Conservation (phyloP, 2,888 invertebrate species). For the Tuta absoluta region DNA sequence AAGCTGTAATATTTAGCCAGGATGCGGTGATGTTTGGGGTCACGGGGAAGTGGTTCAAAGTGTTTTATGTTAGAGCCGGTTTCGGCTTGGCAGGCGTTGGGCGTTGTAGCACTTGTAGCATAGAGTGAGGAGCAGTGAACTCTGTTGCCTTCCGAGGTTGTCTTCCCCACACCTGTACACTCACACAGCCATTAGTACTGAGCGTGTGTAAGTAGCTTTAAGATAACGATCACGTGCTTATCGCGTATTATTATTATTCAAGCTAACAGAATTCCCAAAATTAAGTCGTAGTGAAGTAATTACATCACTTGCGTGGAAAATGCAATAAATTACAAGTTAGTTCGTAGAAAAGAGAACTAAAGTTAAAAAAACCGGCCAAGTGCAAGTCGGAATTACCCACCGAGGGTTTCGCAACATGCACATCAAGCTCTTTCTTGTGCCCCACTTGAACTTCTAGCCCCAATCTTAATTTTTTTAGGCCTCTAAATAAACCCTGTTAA, state of each 20-base stretch:
- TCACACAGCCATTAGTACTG: conserved; percentile 71
- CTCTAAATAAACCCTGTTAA: too few species aligned
- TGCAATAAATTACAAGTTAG: conserved; percentile 2
- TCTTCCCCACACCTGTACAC: conserved; percentile 66
- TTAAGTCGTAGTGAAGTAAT: conserved; percentile 7
- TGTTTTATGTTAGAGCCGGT: conserved; percentile 48
- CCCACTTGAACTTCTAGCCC: too few species aligned
- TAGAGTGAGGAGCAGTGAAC: conserved; percentile 73
- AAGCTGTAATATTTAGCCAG: conserved; percentile 57
- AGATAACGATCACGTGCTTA: conserved; percentile 63
- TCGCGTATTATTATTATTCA: conserved; percentile 48
- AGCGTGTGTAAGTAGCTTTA: conserved; percentile 56
- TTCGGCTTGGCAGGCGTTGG: conserved; percentile 46
- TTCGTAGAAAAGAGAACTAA: neutral
- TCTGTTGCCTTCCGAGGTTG: conserved; percentile 65
- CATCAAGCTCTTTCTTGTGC: too few species aligned
- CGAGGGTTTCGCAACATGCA: too few species aligned
- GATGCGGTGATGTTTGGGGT: conserved; percentile 38
- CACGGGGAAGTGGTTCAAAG: conserved; percentile 40
- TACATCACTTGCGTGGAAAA: conserved; percentile 1
- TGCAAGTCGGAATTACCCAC: too few species aligned
- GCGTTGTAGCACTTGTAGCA: conserved; percentile 47
- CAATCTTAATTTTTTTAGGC: too few species aligned
- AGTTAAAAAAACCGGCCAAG: too few species aligned
- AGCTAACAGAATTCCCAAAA: conserved; percentile 26